Conservation (phyloP, 2,888 invertebrate genomes). For the Nezara viridula region DNA sequence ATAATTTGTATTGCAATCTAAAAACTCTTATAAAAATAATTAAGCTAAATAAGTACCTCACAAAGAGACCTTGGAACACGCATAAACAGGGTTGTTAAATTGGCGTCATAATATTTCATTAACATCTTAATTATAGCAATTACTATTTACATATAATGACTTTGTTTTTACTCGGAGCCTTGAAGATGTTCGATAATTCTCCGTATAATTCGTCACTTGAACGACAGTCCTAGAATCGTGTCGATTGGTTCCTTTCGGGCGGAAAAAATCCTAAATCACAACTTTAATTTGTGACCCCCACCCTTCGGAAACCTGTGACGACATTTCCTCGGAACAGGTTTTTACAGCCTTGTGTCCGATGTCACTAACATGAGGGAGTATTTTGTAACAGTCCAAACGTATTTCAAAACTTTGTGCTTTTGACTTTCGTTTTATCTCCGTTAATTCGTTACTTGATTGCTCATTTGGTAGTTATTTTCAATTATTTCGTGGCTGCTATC, state of each 20-base stretch:
- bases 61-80: background rate
- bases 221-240: background rate
- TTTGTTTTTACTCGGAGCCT: background rate
- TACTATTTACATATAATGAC: slow-evolving; percentile 13
- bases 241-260: background rate
- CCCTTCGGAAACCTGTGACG: background rate
- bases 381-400: background rate
- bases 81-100: background rate
- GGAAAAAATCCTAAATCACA: background rate
- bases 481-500: too few species aligned
- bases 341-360: slow-evolving; percentile 1
- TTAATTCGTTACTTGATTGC: background rate
- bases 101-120: background rate
- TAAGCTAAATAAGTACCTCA: too few species aligned
- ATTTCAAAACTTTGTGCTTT: background rate
- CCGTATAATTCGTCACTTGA: background rate
- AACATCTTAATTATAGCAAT: background rate
- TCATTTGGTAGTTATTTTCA: background rate
- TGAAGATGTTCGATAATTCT: background rate
- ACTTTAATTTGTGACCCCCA: background rate
- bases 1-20: too few species aligned
- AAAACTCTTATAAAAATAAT: too few species aligned
- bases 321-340: background rate
- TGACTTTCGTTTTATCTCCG: background rate
- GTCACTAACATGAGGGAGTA: background rate